Evolutionary conservation across 2,888 invertebrate genomes (phyloP), one percentile per base, ranked within the genome.

Genomic region (Papilio gigon): DNA sequence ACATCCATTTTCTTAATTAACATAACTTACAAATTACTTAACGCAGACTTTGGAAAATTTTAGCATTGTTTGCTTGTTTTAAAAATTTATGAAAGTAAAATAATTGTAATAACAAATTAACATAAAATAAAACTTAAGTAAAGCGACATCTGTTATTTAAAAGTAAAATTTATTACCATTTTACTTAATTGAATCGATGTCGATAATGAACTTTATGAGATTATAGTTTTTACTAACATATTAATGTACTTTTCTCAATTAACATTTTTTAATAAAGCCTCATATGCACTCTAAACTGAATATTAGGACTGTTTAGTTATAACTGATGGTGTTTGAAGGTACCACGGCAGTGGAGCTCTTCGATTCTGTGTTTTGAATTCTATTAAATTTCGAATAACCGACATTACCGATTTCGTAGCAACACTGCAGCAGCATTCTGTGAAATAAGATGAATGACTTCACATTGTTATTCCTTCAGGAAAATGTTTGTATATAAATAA

Each of bases 1-100:
- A 8, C n/a, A 30, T 53, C 53, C 53, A 30, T 53, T 53, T 27
- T 53, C 27, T 53, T 53, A 53, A 53, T 53, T 53, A 27, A 27
- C 25, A 53, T 53, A 53, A 53, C 53, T 53, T 53, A 27, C 27
- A 27, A 53, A 27, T n/a, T 53, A 30, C 3, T 25, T 47, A 47
- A 22, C 30, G 14, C 4, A 27, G 27, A 12, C 27, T 11, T n/a
- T 30, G n/a, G n/a, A 53, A 9, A 30, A 14, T 53, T 53, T 53
- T n/a, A 22, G n/a, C 30, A 53, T 30, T 27, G 27, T 53, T 53
- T 53, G 30, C 27, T 53, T 47, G 3, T 47, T 20, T n/a, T 1
- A 53, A 53, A 6, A n/a, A 53, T 53, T 53, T 27, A 14, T 14
- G 5, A 53, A 27, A 25, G 14, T 50, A 50, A 14, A 2, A 25